Evolutionary conservation across 2,888 invertebrate species (phyloP).

Genomic region (Hirtodrosophila alboralis): DNA sequence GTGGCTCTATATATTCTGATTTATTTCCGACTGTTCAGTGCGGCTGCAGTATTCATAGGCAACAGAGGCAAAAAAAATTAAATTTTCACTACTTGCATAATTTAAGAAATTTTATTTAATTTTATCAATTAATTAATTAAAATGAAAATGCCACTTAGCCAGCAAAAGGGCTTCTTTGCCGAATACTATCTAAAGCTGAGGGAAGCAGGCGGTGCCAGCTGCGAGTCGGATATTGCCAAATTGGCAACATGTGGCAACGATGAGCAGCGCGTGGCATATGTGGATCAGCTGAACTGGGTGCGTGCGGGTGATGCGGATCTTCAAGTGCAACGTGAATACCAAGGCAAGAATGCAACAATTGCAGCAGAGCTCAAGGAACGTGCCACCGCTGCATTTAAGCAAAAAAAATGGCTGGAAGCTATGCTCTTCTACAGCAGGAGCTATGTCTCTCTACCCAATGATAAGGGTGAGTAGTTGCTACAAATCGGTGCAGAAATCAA

Average conservation of each 20-base stretch:
- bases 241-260: constrained; percentile 88
- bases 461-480: constrained; percentile 86
- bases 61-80: constrained; percentile 18
- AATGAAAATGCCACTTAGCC: constrained; percentile 75
- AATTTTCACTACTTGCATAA: constrained; percentile 66
- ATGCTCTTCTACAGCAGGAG: constrained; percentile 89
- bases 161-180: constrained; percentile 86
- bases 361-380: constrained; percentile 88
- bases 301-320: constrained; percentile 84
- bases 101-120: constrained; percentile 23
- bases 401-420: constrained; percentile 88
- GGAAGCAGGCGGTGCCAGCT: constrained; percentile 83
- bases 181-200: constrained; percentile 87
- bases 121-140: constrained; percentile 8
- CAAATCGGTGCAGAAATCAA: no score
- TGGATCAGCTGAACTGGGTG: constrained; percentile 85
- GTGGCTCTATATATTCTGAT: constrained; percentile 22
- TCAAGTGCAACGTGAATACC: constrained; percentile 84
- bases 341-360: constrained; percentile 85
- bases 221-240: constrained; percentile 86
- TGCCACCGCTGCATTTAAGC: constrained; percentile 90
- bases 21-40: constrained; percentile 55
- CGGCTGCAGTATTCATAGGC: constrained; percentile 56
- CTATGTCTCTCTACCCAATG: constrained; percentile 88
- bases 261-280: constrained; percentile 87